These are phyloP conservation scores for Scomber colias DNA, from an alignment of 2,113 vertebrate genomes.

Conservation along the genomic window DNA sequence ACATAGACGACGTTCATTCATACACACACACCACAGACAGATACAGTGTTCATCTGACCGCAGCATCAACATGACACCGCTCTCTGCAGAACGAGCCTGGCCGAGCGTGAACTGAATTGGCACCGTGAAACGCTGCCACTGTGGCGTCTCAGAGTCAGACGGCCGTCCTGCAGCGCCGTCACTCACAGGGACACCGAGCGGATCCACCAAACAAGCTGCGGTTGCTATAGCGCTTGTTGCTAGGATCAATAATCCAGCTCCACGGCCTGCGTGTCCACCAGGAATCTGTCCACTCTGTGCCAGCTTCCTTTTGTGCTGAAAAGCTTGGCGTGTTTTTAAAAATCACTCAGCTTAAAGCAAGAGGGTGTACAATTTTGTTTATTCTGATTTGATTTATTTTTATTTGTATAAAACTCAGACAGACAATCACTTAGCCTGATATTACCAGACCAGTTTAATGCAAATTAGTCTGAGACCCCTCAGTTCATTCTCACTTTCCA, in stretches of 20 bases:
- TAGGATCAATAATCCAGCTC: slow-evolving; percentile 36
- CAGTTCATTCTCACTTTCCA: too few species aligned
- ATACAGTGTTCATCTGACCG: neutral
- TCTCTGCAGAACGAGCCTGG: neutral
- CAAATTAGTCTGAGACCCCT: too few species aligned
- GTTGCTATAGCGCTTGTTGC: slow-evolving; percentile 50
- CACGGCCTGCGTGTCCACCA: slow-evolving; percentile 24
- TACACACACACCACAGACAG: neutral
- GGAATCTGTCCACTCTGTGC: slow-evolving; percentile 22
- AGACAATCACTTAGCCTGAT: too few species aligned
- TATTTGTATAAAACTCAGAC: too few species aligned
- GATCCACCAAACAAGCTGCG: slow-evolving; percentile 40
- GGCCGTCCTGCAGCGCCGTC: neutral
- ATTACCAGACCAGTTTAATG: too few species aligned
- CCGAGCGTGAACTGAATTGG: slow-evolving; percentile 6
- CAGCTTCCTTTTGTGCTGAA: slow-evolving; percentile 26
- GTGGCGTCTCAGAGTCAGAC: slow-evolving; percentile 20
- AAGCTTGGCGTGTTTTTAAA: too few species aligned
- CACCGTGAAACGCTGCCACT: neutral
- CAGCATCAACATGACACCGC: slow-evolving; percentile 38
- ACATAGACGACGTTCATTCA: slow-evolving; percentile 19
- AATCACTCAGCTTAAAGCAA: too few species aligned
- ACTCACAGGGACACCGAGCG: neutral
- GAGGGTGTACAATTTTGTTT: too few species aligned
- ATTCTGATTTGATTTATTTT: too few species aligned